A percentile compares a stretch with the other conserved stretches of the same genome.
phyloP scores from a whole-genome alignment of 2,888 invertebrate species.

The Hemicrepidius hirtus region DNA sequence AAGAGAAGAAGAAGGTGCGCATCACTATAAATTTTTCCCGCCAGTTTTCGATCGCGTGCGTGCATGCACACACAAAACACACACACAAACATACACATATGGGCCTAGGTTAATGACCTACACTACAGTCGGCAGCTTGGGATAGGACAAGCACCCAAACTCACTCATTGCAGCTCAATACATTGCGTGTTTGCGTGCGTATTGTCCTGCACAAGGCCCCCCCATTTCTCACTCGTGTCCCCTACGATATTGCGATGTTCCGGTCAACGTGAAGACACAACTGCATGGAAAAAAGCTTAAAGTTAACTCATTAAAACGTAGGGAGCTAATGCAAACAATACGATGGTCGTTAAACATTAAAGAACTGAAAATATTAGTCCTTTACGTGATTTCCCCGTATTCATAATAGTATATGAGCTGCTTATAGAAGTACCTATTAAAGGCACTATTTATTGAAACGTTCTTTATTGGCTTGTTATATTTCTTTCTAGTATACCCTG shows the following conservation, averaged over 20 bases:
- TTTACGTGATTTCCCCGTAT: constrained; percentile 36
- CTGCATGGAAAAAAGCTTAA: constrained; percentile 26
- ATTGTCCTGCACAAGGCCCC: constrained; percentile 42
- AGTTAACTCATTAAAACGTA: constrained; percentile 46
- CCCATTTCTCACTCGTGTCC: constrained; percentile 36
- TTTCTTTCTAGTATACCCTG: no score
- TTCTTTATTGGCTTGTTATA: no score
- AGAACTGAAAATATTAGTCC: constrained; percentile 57
- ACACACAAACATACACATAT: constrained; percentile 59
- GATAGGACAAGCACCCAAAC: constrained; percentile 68
- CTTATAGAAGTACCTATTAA: no score
- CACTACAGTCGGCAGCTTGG: constrained; percentile 68
- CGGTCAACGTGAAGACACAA: constrained; percentile 43
- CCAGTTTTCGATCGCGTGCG: constrained; percentile 67
- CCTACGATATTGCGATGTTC: constrained; percentile 32
- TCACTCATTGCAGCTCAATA: constrained; percentile 58
- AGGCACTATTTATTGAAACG: no score
- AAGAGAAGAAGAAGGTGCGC: constrained; percentile 50
- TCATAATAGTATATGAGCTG: constrained; percentile 5
- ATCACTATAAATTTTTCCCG: constrained; percentile 63
- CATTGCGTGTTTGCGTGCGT: constrained; percentile 51
- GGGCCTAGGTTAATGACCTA: constrained; percentile 70
- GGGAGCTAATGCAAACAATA: constrained; percentile 58
- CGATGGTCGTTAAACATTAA: constrained; percentile 54
- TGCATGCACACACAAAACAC: constrained; percentile 52